Conservation (phyloP, 2,888 invertebrate species). For the Diloba caeruleocephala region DNA sequence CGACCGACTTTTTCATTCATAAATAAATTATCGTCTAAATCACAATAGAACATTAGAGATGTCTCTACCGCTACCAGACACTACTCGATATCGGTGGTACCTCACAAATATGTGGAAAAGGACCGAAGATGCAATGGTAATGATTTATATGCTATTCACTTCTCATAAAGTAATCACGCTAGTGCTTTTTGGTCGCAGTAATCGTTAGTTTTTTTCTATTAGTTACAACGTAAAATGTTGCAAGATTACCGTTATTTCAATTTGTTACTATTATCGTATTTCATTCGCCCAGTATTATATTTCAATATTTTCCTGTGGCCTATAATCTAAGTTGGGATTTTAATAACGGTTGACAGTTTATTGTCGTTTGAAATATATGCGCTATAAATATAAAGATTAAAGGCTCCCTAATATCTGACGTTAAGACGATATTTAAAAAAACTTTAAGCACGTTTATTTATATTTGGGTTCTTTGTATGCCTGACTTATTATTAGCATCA, state of each 20-base stretch:
- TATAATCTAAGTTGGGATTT: slow-evolving; percentile 19
- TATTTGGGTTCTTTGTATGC: slow-evolving; percentile 29
- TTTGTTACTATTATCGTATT: slow-evolving; percentile 25
- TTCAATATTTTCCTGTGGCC: slow-evolving; percentile 34
- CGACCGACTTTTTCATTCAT: slow-evolving; percentile 31
- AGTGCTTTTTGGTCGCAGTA: slow-evolving; percentile 16
- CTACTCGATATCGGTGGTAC: too few relatives aligned
- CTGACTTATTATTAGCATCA: slow-evolving; percentile 58
- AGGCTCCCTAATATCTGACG: slow-evolving; percentile 31
- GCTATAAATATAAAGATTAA: slow-evolving; percentile 43
- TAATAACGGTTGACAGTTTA: slow-evolving; percentile 31
- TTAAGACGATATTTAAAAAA: slow-evolving; percentile 33
- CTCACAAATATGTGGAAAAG: slow-evolving; percentile 31
- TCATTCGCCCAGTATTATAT: slow-evolving; percentile 19
- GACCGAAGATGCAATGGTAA: slow-evolving; percentile 36
- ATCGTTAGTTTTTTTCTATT: slow-evolving; percentile 18
- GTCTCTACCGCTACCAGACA: slow-evolving; percentile 20
- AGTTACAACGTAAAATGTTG: slow-evolving; percentile 8
- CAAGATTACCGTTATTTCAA: slow-evolving; percentile 24
- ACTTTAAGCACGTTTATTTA: slow-evolving; percentile 27
- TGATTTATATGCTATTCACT: slow-evolving; percentile 48
- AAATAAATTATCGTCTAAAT: slow-evolving; percentile 52
- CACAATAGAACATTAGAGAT: slow-evolving; percentile 47
- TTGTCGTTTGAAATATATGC: slow-evolving; percentile 34
- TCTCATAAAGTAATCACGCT: slow-evolving; percentile 45